Percentiles rank a stretch among this genome's conserved stretches.
Evolutionary conservation across 2,888 invertebrate species (phyloP).

Genomic region (Scaeva pyrastri): DNA sequence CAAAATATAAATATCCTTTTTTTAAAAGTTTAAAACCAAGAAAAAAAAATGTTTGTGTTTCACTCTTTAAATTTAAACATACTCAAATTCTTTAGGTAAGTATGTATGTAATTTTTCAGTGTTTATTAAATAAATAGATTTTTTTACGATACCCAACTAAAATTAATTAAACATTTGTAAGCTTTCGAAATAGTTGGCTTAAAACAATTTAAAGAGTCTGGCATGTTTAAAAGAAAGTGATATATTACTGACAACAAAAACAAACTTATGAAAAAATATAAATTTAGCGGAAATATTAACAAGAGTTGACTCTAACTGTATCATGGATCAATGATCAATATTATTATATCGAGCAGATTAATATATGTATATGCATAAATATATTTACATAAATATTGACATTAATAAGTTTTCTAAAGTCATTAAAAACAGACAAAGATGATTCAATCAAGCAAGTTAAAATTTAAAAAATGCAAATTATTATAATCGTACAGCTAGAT

Average conservation of each 20-base stretch:
- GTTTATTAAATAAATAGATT: too few species aligned
- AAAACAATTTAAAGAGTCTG: too few species aligned
- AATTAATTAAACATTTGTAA: too few species aligned
- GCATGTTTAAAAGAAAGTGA: not conserved
- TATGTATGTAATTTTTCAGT: too few species aligned
- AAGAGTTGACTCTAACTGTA: constrained; percentile 16
- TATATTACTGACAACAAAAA: not conserved
- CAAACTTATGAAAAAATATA: not conserved
- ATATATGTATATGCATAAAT: not conserved
- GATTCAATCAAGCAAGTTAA: not conserved
- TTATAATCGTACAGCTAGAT: not conserved
- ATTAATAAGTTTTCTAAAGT: constrained; percentile 2
- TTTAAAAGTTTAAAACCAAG: too few species aligned
- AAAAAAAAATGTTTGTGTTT: too few species aligned
- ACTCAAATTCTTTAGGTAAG: too few species aligned
- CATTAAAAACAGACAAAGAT: constrained; percentile 13
- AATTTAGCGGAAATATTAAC: not conserved
- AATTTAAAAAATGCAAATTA: constrained; percentile 24
- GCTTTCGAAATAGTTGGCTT: too few species aligned
- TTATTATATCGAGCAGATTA: not conserved
- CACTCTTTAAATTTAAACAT: too few species aligned
- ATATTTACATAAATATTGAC: not conserved
- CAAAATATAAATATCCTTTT: too few species aligned
- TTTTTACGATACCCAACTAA: too few species aligned
- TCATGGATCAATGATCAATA: constrained; percentile 1